Evolutionary conservation across 2,797 vertebrate genomes (phyloP).

Genomic region (Bovichtus variegatus): DNA sequence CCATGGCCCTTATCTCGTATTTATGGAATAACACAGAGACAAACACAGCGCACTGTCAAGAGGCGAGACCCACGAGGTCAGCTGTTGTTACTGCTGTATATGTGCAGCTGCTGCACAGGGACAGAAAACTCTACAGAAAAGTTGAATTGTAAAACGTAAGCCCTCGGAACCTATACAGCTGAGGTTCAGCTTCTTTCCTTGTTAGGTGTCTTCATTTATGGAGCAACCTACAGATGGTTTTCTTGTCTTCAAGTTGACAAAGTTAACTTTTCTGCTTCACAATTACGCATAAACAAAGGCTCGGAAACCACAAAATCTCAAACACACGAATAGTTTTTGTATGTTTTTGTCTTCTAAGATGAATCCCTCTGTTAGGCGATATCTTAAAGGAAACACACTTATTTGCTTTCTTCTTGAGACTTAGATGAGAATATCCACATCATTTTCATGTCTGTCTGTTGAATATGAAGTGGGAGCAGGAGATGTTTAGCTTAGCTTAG

Average conservation of each 20-base stretch:
- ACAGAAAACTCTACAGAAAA: constrained; percentile 44
- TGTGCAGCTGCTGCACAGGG: constrained; percentile 52
- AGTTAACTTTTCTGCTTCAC: background rate
- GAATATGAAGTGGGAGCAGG: background rate
- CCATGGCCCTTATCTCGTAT: constrained; percentile 73
- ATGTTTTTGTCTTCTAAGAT: background rate
- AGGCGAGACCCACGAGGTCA: constrained; percentile 66
- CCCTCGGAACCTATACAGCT: background rate
- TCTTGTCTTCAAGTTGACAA: background rate
- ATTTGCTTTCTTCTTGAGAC: background rate
- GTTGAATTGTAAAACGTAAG: constrained; percentile 26
- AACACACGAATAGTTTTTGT: background rate
- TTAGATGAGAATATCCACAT: background rate
- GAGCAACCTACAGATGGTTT: background rate
- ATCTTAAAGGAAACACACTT: background rate
- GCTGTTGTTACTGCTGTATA: constrained; percentile 51
- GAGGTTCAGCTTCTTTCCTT: constrained; percentile 1
- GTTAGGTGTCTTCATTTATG: background rate
- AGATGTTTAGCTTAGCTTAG: background rate
- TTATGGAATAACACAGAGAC: constrained; percentile 75
- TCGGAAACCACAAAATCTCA: background rate
- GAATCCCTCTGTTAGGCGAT: no score
- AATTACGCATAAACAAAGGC: background rate
- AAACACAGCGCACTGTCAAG: constrained; percentile 63
- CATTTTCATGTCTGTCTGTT: background rate